phyloP scores from a whole-genome alignment of 2,797 vertebrate species.

The Leptoclinus maculatus region DNA sequence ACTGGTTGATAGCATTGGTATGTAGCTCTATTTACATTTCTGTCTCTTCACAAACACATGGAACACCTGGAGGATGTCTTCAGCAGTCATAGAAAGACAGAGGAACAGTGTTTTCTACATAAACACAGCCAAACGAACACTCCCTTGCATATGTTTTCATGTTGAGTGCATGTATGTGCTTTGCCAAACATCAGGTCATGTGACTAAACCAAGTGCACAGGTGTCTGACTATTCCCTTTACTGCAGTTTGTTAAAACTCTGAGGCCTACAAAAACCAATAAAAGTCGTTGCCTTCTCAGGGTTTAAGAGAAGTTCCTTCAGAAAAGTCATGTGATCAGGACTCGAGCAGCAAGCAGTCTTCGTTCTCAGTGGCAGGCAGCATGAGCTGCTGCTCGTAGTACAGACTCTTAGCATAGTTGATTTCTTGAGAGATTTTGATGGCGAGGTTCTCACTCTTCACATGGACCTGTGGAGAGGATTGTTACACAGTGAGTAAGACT shows the following conservation, averaged over 20 bases:
- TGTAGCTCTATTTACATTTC: conserved; percentile 73
- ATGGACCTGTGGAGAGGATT: conserved; percentile 86
- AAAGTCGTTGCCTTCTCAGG: neutral
- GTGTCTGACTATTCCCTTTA: conserved; percentile 15
- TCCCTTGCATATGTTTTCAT: conserved; percentile 56
- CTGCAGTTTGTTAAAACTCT: conserved; percentile 28
- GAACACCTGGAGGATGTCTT: conserved; percentile 46
- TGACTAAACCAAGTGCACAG: conserved; percentile 11
- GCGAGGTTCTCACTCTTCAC: conserved; percentile 94
- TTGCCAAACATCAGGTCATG: conserved; percentile 33
- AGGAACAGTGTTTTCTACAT: conserved; percentile 59
- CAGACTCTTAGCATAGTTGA: conserved; percentile 99
- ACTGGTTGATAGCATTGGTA: conserved; percentile 62
- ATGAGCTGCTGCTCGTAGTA: conserved; percentile 99
- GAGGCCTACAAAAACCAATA: conserved; percentile 21
- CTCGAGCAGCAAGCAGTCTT: conserved; percentile 91
- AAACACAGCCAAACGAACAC: conserved; percentile 56
- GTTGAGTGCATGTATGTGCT: conserved; percentile 63
- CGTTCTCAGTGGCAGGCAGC: conserved; percentile 90
- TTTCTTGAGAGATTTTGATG: conserved; percentile 95
- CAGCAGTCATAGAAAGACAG: conserved; percentile 82
- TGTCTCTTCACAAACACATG: conserved; percentile 75
- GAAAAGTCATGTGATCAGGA: conserved; percentile 74
- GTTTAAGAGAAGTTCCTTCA: conserved; percentile 7
- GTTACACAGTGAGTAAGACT: neutral